Conservation (phyloP, 92 coral and sea anemone species). For the Epizoanthus stellaris region DNA sequence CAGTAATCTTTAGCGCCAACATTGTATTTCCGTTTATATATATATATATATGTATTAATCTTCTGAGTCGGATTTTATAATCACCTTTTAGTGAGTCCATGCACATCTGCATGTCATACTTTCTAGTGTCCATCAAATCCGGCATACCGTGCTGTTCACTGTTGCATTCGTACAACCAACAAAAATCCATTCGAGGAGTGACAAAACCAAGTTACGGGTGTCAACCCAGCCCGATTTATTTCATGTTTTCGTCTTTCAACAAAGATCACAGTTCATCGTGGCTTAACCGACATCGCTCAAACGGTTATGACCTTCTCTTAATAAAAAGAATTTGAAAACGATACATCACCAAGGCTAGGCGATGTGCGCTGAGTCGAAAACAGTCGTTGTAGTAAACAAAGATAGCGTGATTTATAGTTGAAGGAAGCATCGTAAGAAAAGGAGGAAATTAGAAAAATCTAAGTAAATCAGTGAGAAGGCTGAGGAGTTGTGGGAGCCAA, state of each 20-base stretch:
- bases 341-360: not conserved
- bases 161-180: not conserved
- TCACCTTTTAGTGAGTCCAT: no score
- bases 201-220: conserved; percentile 11
- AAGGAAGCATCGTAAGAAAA: no score
- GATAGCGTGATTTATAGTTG: not conserved
- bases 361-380: not conserved
- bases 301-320: conserved; percentile 13
- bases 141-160: not conserved
- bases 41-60: no score
- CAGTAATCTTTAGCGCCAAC: no score
- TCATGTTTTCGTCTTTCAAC: conserved; percentile 20
- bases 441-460: no score
- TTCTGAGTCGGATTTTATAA: no score
- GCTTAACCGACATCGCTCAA: conserved; percentile 23
- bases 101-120: no score
- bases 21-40: no score
- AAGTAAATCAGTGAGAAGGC: no score
- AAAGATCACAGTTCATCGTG: not conserved
- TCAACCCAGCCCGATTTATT: not conserved
- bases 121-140: no score
- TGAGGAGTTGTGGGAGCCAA: no score
- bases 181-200: not conserved
- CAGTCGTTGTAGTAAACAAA: not conserved
- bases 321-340: conserved; percentile 24